A percentile compares a stretch with the other conserved stretches of the same genome.
phyloP scores from a whole-genome alignment of 2,888 invertebrate species.

The Lycia hirtaria region DNA sequence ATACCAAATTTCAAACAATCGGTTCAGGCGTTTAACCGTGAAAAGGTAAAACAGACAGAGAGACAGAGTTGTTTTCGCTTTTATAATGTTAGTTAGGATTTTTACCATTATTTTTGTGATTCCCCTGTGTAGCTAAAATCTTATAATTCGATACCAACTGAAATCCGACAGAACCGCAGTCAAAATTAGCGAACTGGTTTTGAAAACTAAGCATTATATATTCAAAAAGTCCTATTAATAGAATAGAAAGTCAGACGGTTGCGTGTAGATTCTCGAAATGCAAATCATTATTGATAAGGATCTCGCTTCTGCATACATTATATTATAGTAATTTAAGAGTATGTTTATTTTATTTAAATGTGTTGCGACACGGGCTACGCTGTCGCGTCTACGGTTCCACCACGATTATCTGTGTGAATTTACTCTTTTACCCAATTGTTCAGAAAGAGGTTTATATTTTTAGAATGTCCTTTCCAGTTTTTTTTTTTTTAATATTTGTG shows the following conservation, averaged over 20 bases:
- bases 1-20: too few relatives aligned
- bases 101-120: too few relatives aligned
- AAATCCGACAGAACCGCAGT: neutral
- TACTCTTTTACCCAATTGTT: too few relatives aligned
- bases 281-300: slow-evolving; percentile 13
- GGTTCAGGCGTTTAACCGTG: too few relatives aligned
- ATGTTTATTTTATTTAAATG: slow-evolving; percentile 18
- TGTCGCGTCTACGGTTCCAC: neutral
- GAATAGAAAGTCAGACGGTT: slow-evolving; percentile 25
- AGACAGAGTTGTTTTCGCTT: too few relatives aligned
- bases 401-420: neutral
- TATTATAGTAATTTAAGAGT: slow-evolving; percentile 1
- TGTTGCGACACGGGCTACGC: neutral
- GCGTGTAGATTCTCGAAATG: slow-evolving; percentile 19
- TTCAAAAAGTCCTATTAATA: slow-evolving; percentile 18
- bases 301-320: slow-evolving; percentile 9
- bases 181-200: neutral
- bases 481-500: too few relatives aligned
- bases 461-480: too few relatives aligned
- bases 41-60: too few relatives aligned
- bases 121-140: too few relatives aligned
- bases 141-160: neutral
- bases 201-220: neutral
- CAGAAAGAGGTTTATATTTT: too few relatives aligned
- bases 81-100: too few relatives aligned